Conservation (phyloP, 2,797 vertebrate species). For the Megalops cyprinoides region DNA sequence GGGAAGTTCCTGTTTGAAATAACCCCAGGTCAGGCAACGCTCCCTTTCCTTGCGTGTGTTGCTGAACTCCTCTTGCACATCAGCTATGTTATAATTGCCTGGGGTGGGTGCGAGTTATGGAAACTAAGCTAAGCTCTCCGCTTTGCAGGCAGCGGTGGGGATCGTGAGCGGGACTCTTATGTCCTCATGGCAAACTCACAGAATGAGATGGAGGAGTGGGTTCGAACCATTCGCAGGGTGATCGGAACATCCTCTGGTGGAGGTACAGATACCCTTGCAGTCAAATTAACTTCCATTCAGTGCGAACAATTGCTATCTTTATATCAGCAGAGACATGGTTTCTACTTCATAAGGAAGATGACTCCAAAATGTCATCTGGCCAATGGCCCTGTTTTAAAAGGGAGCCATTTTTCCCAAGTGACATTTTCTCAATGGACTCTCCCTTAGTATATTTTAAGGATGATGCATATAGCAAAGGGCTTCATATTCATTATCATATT, state of each 20-base stretch:
- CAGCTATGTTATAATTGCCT: not conserved
- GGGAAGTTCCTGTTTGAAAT: constrained; percentile 93
- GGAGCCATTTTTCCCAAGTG: no score
- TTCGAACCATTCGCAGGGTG: constrained; percentile 82
- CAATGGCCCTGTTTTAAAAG: no score
- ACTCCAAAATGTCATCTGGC: no score
- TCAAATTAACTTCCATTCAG: not conserved
- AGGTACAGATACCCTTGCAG: constrained; percentile 73
- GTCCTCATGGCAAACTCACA: constrained; percentile 92
- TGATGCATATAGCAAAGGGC: no score
- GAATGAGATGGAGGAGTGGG: constrained; percentile 94
- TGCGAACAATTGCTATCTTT: not conserved
- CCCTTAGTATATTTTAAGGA: no score
- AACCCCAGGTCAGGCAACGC: constrained; percentile 77
- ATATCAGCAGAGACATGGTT: not conserved
- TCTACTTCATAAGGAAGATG: not conserved
- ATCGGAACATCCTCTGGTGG: constrained; percentile 77
- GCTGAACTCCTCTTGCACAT: not conserved
- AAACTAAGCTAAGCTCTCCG: not conserved
- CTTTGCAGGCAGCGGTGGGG: constrained; percentile 64
- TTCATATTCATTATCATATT: no score
- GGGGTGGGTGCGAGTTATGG: not conserved
- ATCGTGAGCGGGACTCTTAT: constrained; percentile 79
- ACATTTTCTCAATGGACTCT: no score
- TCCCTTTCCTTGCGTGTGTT: not conserved